A percentile compares a stretch with the other conserved stretches of the same genome.
Conservation (phyloP, 2,113 vertebrate genomes). For the Hyla sarda region DNA sequence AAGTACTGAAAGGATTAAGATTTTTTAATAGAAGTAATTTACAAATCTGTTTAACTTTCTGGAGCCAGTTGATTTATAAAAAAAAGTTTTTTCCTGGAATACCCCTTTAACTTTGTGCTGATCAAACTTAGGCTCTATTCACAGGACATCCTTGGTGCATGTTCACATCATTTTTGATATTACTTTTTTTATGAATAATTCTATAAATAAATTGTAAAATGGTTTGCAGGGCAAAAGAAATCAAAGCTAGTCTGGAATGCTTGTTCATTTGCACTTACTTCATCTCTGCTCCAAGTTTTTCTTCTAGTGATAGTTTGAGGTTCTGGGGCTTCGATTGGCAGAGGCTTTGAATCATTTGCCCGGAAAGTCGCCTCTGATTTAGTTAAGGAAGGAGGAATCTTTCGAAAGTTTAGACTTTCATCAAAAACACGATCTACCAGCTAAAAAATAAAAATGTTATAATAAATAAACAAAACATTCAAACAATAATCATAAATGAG, state of each 20-base stretch:
- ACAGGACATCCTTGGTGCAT: neutral
- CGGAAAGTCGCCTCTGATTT: constrained; percentile 89
- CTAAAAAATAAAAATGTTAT: constrained; percentile 69
- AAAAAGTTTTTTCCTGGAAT: no score
- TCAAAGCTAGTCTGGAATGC: no score
- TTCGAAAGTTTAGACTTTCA: constrained; percentile 98
- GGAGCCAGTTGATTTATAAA: no score
- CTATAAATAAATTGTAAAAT: no score
- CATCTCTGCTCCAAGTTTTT: constrained; percentile 97
- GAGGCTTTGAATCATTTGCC: constrained; percentile 81
- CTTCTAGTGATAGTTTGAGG: constrained; percentile 88
- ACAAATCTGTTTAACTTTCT: no score
- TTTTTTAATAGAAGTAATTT: no score
- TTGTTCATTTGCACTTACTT: constrained; percentile 76
- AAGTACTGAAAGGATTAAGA: no score
- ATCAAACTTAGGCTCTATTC: no score
- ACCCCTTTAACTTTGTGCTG: no score
- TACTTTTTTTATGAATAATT: no score
- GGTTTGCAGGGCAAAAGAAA: no score
- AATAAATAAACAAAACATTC: neutral
- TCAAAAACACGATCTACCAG: constrained; percentile 98
- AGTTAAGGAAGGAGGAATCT: constrained; percentile 88
- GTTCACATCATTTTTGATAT: neutral
- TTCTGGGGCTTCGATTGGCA: constrained; percentile 83
- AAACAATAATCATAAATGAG: no score